Conservation (phyloP, 2,888 invertebrate species). For the Clitarchus hookeri region DNA sequence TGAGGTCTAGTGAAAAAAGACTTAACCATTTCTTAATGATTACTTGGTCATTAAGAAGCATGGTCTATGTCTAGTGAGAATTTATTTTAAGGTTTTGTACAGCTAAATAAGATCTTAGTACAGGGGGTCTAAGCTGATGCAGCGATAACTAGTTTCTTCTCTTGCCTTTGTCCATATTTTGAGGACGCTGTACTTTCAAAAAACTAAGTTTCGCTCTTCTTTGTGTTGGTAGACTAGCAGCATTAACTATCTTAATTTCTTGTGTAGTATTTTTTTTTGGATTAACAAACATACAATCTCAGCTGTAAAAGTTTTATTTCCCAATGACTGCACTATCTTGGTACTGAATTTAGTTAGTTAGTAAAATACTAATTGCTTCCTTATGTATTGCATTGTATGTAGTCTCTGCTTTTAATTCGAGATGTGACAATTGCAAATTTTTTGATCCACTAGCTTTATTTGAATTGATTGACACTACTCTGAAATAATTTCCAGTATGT, state of each 20-base stretch:
- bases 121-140: not conserved
- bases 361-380: not conserved
- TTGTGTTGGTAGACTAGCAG: too few relatives aligned
- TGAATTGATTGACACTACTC: too few relatives aligned
- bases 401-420: too few relatives aligned
- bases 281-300: not conserved
- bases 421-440: too few relatives aligned
- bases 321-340: not conserved
- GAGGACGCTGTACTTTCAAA: too few relatives aligned
- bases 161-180: too few relatives aligned
- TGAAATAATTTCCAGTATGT: too few relatives aligned
- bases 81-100: not conserved
- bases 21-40: not conserved
- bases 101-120: constrained; percentile 2
- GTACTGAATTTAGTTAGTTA: too few relatives aligned
- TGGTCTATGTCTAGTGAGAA: not conserved
- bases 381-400: not conserved
- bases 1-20: not conserved
- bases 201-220: too few relatives aligned
- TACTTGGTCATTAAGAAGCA: not conserved
- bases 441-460: too few relatives aligned
- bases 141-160: not conserved
- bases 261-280: not conserved
- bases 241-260: not conserved
- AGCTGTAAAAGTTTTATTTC: not conserved